Evolutionary conservation across 92 coral and sea anemone species (phyloP).

Genomic region (Anthopleura xanthogrammica): DNA sequence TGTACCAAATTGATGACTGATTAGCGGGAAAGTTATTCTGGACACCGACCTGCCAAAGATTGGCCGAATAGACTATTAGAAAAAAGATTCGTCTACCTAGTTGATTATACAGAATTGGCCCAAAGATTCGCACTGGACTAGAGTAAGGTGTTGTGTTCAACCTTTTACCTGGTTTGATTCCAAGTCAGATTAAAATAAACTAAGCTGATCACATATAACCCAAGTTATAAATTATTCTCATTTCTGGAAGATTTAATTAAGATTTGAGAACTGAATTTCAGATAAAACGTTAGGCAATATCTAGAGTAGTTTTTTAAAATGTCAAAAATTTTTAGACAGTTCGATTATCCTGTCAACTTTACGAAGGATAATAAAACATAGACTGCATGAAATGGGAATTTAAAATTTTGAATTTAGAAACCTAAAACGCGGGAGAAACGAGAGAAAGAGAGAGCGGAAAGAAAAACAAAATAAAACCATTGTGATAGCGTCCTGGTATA

Average conservation of each 20-base stretch:
- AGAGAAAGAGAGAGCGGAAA: background rate
- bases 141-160: background rate
- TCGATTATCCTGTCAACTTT: background rate
- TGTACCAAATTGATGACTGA: background rate
- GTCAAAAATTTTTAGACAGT: background rate
- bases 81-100: background rate
- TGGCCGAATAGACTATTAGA: background rate
- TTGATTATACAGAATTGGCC: background rate
- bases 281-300: background rate
- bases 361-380: background rate
- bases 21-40: background rate
- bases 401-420: background rate
- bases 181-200: background rate
- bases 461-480: background rate
- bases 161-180: background rate
- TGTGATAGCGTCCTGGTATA: background rate
- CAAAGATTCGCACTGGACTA: background rate
- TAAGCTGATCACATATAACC: slow-evolving; percentile 5
- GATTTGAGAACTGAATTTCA: background rate
- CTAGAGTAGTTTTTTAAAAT: background rate
- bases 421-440: background rate
- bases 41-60: background rate
- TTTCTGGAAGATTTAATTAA: slow-evolving; percentile 10
- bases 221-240: background rate
- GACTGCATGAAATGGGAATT: background rate